Evolutionary conservation across 1,140 invertebrate species (phyloP).

Genomic region (Ptiloglossa arizonensis): DNA sequence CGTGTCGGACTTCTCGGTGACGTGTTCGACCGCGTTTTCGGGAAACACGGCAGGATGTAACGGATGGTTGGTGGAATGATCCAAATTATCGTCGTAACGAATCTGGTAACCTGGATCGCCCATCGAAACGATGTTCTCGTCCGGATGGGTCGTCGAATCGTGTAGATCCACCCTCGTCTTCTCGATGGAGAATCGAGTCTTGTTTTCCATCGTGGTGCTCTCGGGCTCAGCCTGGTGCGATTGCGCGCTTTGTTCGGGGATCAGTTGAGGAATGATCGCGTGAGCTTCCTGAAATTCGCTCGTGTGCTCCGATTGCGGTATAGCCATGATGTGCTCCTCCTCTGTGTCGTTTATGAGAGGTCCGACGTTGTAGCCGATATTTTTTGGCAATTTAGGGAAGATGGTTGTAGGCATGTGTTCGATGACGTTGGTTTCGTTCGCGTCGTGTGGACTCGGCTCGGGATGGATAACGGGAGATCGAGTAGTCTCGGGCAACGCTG

Average conservation of each 20-base stretch:
- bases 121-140: constrained; percentile 35
- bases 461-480: neutral
- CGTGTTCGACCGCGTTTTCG: constrained; percentile 53
- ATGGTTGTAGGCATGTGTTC: constrained; percentile 63
- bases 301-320: constrained; percentile 53
- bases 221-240: neutral
- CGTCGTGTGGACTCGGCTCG: constrained; percentile 33
- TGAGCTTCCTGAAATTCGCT: constrained; percentile 60
- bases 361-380: constrained; percentile 72
- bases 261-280: constrained; percentile 72
- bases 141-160: constrained; percentile 13
- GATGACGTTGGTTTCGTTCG: constrained; percentile 67
- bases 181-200: neutral
- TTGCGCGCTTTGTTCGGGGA: constrained; percentile 64
- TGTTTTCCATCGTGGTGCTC: neutral
- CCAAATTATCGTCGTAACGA: constrained; percentile 33
- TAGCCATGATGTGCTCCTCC: constrained; percentile 64
- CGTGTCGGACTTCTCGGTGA: constrained; percentile 49
- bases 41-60: constrained; percentile 59
- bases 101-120: neutral
- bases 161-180: neutral
- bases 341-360: constrained; percentile 64
- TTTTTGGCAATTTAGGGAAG: constrained; percentile 71
- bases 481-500: neutral
- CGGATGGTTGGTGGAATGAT: constrained; percentile 61